These are phyloP conservation scores for Calephelis perditalis DNA, from an alignment of 2,888 invertebrate species.

Conservation along the genomic window DNA sequence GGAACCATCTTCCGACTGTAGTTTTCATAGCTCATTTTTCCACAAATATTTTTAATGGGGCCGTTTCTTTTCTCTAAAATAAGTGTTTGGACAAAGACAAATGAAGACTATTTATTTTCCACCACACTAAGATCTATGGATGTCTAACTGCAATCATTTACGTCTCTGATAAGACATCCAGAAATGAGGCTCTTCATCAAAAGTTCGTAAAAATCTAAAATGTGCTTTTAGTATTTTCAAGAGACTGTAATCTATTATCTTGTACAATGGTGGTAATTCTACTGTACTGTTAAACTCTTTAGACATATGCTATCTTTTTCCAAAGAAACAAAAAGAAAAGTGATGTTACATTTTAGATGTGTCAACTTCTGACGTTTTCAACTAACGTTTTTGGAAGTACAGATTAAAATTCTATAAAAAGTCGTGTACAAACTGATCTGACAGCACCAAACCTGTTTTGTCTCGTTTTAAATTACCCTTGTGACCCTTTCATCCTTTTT, in stretches of 20 bases:
- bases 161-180: constrained; percentile 4
- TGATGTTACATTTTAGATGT: too few species aligned
- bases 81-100: constrained; percentile 6
- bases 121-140: constrained; percentile 3
- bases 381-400: too few species aligned
- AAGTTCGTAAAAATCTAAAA: neutral
- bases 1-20: neutral
- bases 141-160: neutral
- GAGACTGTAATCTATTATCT: too few species aligned
- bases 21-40: neutral
- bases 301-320: too few species aligned
- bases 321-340: too few species aligned
- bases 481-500: neutral
- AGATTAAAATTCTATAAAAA: too few species aligned
- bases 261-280: too few species aligned
- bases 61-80: constrained; percentile 7
- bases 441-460: too few species aligned
- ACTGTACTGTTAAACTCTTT: too few species aligned
- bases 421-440: too few species aligned
- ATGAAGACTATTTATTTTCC: constrained; percentile 9
- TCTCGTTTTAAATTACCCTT: too few species aligned
- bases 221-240: neutral
- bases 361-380: too few species aligned
- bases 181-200: neutral
- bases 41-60: constrained; percentile 3